Evolutionary conservation across 2,797 vertebrate genomes (phyloP).

Genomic region (Nyctalus aviator): DNA sequence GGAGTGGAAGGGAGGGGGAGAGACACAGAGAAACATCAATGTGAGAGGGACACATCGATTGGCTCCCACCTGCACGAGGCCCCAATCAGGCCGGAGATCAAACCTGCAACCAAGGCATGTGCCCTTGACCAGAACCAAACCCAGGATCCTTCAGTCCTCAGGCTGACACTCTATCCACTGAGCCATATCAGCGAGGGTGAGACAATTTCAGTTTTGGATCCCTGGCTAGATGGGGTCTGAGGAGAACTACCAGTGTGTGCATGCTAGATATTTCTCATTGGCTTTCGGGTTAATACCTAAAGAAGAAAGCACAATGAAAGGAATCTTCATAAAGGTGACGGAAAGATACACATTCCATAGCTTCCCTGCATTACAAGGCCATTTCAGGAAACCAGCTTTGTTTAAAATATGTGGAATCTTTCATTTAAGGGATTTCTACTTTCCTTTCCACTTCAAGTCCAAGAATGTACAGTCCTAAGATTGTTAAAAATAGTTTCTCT

Average conservation of each 20-base stretch:
- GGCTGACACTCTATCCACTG: too few species aligned
- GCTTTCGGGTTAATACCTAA: background rate
- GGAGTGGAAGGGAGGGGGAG: too few species aligned
- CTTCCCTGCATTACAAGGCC: background rate
- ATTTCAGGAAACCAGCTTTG: slow-evolving; percentile 41
- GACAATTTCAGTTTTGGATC: background rate
- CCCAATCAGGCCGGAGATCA: too few species aligned
- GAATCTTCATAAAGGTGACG: slow-evolving; percentile 18
- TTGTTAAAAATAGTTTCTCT: slow-evolving; percentile 14
- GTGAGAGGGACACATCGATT: too few species aligned
- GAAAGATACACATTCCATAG: background rate
- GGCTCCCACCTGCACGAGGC: too few species aligned
- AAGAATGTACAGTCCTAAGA: background rate
- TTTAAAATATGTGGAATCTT: slow-evolving; percentile 24
- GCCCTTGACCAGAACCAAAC: too few species aligned
- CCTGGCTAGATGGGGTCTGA: background rate
- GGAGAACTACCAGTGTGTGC: background rate
- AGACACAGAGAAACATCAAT: too few species aligned
- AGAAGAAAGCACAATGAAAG: background rate
- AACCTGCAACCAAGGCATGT: too few species aligned
- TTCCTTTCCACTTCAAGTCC: slow-evolving; percentile 43
- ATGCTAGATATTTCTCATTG: background rate
- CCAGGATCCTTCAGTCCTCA: too few species aligned
- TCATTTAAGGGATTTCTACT: slow-evolving; percentile 43
- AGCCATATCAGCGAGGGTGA: background rate